Conservation (phyloP, 2,113 vertebrate species). For the Hipposideros armiger region DNA sequence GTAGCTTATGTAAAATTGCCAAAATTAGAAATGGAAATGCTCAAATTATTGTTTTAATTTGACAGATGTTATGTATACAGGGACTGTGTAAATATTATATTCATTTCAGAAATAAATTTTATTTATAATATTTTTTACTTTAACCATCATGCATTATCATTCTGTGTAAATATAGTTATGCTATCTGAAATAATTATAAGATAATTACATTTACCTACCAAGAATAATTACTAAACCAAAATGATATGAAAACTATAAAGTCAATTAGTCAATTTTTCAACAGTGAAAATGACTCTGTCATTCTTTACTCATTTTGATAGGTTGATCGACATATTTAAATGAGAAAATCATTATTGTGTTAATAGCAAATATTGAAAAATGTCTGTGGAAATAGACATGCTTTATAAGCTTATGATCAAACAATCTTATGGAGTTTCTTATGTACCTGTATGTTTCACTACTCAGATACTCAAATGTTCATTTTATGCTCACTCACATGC, state of each 20-base stretch:
- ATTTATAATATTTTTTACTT: not conserved
- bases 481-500: not conserved
- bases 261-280: not conserved
- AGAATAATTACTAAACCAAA: not conserved
- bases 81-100: not conserved
- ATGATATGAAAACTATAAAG: not conserved
- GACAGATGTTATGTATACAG: not conserved
- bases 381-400: not conserved
- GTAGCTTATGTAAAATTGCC: not conserved
- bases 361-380: not conserved
- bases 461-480: not conserved
- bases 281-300: not conserved
- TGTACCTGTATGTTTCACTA: not conserved
- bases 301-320: not conserved
- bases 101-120: conserved; percentile 35
- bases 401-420: not conserved
- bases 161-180: not conserved
- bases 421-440: not conserved
- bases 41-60: not conserved
- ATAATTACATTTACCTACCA: not conserved
- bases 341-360: not conserved
- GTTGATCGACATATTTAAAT: not conserved
- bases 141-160: not conserved
- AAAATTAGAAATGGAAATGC: not conserved
- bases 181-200: not conserved